Evolutionary conservation across 92 coral and sea anemone genomes (phyloP), one percentile per base, ranked within the genome.

Genomic region (Porites evermanni): DNA sequence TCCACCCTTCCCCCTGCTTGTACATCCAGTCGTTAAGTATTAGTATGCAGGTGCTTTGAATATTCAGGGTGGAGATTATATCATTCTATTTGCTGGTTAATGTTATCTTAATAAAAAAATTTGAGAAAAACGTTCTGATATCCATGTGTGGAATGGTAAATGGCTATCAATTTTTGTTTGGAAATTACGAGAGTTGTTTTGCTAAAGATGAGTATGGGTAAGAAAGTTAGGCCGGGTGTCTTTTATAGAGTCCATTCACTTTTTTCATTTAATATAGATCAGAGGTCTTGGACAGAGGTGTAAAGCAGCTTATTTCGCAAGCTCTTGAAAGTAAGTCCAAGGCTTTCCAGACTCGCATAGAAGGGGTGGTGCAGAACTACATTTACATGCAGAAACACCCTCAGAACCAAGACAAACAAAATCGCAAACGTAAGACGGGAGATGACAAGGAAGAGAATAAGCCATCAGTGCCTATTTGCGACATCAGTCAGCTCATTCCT

Each of bases 301-400:
- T 96, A 2, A 96, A 97, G 29, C 90, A 98, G 59, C 94, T 97
- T 51, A 87, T 97, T 61, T 88, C 92, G 59, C 97, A 97, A 89
- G 96, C 96, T 2, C 78, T 97, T 32, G 95, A 91, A 53, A 92
- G 90, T 72, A 97, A 92, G 77, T 84, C 95, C 21, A 87, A 88
- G 83, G 87, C 94, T 23, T 97, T 97, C 79, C 98, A 95, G 73
- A 92, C 89, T 20, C 91, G 98, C 59, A 86, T 97, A 29, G 99
- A 95, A 78, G 95, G 97, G 67, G 95, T 97, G 47, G 99, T 97
- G 16, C 98, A 97, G 74, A 93, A 93, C 89, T 93, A 93, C 75
- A 89, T 97, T 8, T 95, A 90, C 77, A 91, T 83, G 66, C 91
- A 93, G 14, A 86, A 91, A 13, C 92, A 95, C 47, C 88, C 79